These are phyloP conservation scores for Oconnorella tubifera DNA, from an alignment of 2,888 invertebrate genomes.

Conservation along the genomic window DNA sequence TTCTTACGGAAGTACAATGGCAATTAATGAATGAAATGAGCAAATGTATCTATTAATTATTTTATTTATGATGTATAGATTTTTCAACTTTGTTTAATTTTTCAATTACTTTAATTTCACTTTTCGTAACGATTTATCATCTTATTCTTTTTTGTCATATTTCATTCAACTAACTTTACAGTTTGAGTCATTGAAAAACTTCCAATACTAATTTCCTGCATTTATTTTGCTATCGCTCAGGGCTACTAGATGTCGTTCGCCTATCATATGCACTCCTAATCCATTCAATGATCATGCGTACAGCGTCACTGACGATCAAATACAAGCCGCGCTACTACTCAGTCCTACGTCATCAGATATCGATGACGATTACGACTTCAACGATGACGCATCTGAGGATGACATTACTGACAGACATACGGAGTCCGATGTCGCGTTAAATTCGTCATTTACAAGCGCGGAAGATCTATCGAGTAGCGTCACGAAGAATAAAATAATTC, in stretches of 20 bases:
- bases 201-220: no score
- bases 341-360: slow-evolving; percentile 53
- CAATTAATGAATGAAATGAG: no score
- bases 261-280: slow-evolving; percentile 58
- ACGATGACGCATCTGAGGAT: slow-evolving; percentile 18
- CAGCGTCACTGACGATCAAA: slow-evolving; percentile 58
- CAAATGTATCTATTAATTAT: no score
- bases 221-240: no score
- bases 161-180: no score
- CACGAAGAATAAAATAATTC: background rate
- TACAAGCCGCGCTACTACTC: slow-evolving; percentile 32
- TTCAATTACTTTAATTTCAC: no score
- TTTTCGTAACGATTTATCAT: no score
- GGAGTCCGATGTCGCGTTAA: background rate
- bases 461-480: background rate
- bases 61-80: no score
- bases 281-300: slow-evolving; percentile 93
- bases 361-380: slow-evolving; percentile 49
- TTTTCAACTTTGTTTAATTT: no score
- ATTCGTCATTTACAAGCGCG: background rate
- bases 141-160: no score
- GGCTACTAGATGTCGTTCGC: slow-evolving; percentile 8
- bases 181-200: no score
- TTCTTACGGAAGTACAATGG: no score
- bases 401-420: slow-evolving; percentile 10